phyloP scores from a whole-genome alignment of 2,113 vertebrate genomes.

The Pyxicephalus adspersus region DNA sequence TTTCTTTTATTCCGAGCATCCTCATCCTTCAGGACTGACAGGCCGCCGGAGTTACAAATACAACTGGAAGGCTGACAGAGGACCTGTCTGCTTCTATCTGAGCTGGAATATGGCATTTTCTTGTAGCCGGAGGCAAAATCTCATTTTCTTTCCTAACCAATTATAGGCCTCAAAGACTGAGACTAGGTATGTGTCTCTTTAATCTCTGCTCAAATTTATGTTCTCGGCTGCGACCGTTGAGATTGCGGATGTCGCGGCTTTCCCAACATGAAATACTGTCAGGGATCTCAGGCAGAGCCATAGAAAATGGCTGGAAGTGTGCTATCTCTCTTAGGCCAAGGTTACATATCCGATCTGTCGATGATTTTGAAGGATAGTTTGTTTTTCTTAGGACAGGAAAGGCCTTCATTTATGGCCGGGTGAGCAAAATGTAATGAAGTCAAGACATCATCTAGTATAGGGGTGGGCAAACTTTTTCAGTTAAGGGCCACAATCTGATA shows the following conservation, averaged over 20 bases:
- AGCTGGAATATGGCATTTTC: slow-evolving; percentile 61
- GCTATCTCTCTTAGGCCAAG: slow-evolving; percentile 23
- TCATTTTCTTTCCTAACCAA: slow-evolving; percentile 67
- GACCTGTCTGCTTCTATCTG: slow-evolving; percentile 64
- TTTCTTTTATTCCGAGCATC: slow-evolving; percentile 43
- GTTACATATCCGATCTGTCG: slow-evolving; percentile 23
- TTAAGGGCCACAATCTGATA: too few relatives aligned
- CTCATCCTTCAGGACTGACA: slow-evolving; percentile 64
- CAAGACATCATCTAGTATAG: too few relatives aligned
- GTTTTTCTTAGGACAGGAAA: neutral
- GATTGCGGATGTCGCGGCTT: slow-evolving; percentile 65
- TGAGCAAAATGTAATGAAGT: neutral
- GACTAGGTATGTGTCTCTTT: slow-evolving; percentile 65
- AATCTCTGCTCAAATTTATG: slow-evolving; percentile 69
- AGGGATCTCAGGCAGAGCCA: slow-evolving; percentile 47
- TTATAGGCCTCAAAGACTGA: slow-evolving; percentile 67
- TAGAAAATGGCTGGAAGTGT: slow-evolving; percentile 6
- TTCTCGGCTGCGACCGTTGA: slow-evolving; percentile 66
- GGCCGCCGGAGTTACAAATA: slow-evolving; percentile 58
- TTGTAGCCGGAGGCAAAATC: slow-evolving; percentile 64
- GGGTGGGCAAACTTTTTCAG: too few relatives aligned
- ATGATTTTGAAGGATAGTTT: neutral
- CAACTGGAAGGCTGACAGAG: slow-evolving; percentile 59
- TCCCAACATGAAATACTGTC: slow-evolving; percentile 65
- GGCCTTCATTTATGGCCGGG: neutral